Conservation (phyloP, 2,888 invertebrate species). For the Bugula neritina region DNA sequence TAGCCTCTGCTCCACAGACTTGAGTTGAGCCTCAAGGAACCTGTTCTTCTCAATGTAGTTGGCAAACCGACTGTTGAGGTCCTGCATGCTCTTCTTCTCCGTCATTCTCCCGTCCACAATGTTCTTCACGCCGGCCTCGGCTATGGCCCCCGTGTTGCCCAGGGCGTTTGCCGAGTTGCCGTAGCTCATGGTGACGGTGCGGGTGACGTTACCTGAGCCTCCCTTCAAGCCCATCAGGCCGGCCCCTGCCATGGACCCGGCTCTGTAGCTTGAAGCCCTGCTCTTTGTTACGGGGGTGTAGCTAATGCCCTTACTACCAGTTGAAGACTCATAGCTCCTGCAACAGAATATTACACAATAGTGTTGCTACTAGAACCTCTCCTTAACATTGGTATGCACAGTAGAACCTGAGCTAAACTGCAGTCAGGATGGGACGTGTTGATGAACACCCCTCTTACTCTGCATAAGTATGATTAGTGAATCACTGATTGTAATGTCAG, state of each 20-base stretch:
- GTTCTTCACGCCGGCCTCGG: conserved; percentile 47
- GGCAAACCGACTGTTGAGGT: conserved; percentile 57
- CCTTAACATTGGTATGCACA: no score
- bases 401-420: no score
- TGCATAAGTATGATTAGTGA: no score
- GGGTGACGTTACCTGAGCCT: background rate
- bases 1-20: conserved; percentile 49
- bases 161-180: background rate
- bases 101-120: conserved; percentile 53
- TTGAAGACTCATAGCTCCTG: conserved; percentile 14
- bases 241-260: background rate
- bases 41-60: conserved; percentile 57
- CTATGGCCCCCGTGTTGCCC: conserved; percentile 31
- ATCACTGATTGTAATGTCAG: no score
- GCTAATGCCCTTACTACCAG: conserved; percentile 12
- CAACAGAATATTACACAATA: no score
- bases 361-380: no score
- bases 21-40: conserved; percentile 54
- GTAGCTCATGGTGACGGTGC: conserved; percentile 26
- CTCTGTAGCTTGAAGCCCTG: background rate
- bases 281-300: conserved; percentile 26
- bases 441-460: no score
- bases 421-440: no score
- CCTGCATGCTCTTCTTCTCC: conserved; percentile 58
- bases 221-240: background rate